phyloP scores from a whole-genome alignment of 2,113 vertebrate genomes.

The Pedetes capensis region DNA sequence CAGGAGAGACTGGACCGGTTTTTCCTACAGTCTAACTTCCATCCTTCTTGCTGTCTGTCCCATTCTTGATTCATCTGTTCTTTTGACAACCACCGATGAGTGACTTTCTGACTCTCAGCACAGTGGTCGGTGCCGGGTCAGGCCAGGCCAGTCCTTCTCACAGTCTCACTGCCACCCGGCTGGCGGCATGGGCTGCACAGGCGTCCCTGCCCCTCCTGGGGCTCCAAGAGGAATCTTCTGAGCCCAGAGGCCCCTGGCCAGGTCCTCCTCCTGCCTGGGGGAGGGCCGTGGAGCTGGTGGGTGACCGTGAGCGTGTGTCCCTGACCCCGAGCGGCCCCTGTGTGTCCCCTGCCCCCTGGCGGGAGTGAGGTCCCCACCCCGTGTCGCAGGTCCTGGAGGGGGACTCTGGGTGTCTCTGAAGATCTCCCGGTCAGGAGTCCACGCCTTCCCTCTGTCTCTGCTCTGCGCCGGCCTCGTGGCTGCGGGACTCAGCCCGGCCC shows the following conservation, averaged over 20 bases:
- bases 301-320: background rate
- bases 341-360: background rate
- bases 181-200: background rate
- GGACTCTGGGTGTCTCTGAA: background rate
- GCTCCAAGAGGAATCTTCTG: background rate
- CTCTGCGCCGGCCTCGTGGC: background rate
- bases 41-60: background rate
- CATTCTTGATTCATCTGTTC: background rate
- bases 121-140: background rate
- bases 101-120: background rate
- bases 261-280: background rate
- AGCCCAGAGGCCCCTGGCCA: background rate
- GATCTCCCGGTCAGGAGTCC: background rate
- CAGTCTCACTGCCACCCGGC: background rate
- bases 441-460: background rate
- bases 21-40: conserved; percentile 29
- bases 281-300: background rate
- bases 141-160: background rate
- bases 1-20: background rate
- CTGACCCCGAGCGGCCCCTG: background rate
- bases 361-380: background rate
- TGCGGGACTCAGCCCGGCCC: background rate
- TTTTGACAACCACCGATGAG: background rate
- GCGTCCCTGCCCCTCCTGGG: background rate
- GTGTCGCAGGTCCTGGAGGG: background rate